These are phyloP conservation scores for Ramphastos sulfuratus DNA, from an alignment of 2,113 vertebrate species.

Conservation along the genomic window DNA sequence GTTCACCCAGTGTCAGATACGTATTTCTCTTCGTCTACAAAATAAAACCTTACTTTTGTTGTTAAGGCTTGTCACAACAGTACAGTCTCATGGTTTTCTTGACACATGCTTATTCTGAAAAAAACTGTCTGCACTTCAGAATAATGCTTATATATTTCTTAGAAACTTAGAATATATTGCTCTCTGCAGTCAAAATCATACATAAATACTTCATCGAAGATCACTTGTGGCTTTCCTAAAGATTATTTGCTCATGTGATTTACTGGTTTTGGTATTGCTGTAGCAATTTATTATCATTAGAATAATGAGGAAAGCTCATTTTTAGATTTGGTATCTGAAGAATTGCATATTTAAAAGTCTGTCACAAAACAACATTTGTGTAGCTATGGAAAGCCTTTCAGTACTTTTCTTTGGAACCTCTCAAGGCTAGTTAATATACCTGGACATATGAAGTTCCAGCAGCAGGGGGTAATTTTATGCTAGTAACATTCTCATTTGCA, in stretches of 20 bases:
- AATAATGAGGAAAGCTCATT: neutral
- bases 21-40: neutral
- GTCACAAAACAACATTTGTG: neutral
- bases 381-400: neutral
- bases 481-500: neutral
- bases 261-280: neutral
- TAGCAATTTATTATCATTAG: neutral
- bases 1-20: neutral
- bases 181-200: slow-evolving; percentile 19
- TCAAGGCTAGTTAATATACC: neutral
- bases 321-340: slow-evolving; percentile 10
- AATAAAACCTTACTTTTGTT: neutral
- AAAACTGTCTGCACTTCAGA: neutral
- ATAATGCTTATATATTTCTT: neutral
- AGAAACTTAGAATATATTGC: neutral
- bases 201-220: slow-evolving; percentile 31
- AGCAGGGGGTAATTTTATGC: neutral
- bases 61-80: neutral
- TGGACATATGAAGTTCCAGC: neutral
- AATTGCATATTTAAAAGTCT: neutral
- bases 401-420: neutral
- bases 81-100: neutral
- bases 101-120: neutral
- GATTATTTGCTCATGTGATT: slow-evolving; percentile 22
- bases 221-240: neutral